Evolutionary conservation across 2,888 invertebrate genomes (phyloP), one percentile per base, ranked within the genome.

Genomic region (Pachymerium ferrugineum): DNA sequence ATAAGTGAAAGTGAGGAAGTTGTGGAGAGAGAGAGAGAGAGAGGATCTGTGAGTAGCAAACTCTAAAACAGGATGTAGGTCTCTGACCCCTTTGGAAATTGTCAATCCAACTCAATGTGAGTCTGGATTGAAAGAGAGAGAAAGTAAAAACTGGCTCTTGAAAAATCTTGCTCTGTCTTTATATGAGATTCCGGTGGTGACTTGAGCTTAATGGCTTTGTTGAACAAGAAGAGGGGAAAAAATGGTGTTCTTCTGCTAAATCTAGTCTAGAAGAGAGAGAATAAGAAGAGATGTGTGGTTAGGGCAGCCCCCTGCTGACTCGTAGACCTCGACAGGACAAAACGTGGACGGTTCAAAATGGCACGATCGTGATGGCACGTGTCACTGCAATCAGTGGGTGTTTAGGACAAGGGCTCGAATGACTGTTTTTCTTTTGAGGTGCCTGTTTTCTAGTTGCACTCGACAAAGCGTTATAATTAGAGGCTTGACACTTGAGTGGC

Each of bases 31-130:
- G n/a, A n/a, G n/a, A n/a, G n/a, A n/a, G n/a, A n/a, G n/a, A n/a
- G n/a, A 54, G 47, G 47, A 54, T 54, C 47, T 54, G 19, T 22
- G 19, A 54, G 19, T 22, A 54, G 47, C 47, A 54, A n/a, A 54
- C 47, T 54, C 47, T 54, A 22, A 54, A 54, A 54, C 47, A 54
- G 47, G 47, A 54, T 54, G 47, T 54, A 54, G 47, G 47, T 54
- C 47, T 22, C 16, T 22, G 47, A 54, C 47, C 47, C n/a, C 47
- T 54, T 54, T 54, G 47, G 22, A 54, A 54, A 54, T 54, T 54
- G 47, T 54, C 47, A 54, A 54, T 54, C 47, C 47, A 54, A 54
- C 47, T 54, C 47, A 54, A 54, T 54, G 47, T 54, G 47, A 54
- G 19, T 54, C 22, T 54, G 16, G 47, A 54, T 54, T 54, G 47